phyloP scores from a whole-genome alignment of 2,797 vertebrate genomes.

The Melanotaenia maccullochi region DNA sequence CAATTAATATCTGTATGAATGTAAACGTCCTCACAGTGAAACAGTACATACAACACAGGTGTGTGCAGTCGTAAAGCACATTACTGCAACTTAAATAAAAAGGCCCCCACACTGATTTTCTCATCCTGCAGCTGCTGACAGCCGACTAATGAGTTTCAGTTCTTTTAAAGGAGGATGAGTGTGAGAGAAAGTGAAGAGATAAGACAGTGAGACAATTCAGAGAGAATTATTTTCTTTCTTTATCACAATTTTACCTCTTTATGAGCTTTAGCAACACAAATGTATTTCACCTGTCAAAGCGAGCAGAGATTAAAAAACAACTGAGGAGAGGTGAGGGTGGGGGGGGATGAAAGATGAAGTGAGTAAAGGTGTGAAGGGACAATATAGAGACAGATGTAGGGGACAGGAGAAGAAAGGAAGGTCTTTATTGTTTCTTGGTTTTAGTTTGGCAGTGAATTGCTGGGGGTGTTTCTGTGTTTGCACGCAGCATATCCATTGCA shows the following conservation, averaged over 20 bases:
- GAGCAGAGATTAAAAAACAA: slow-evolving; percentile 5
- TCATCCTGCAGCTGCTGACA: slow-evolving; percentile 46
- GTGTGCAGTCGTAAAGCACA: slow-evolving; percentile 6
- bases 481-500: slow-evolving; percentile 6
- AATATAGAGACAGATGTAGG: background rate
- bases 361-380: slow-evolving; percentile 7
- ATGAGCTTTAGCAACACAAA: slow-evolving; percentile 27
- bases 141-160: slow-evolving; percentile 44
- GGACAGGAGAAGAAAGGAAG: background rate
- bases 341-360: background rate
- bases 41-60: slow-evolving; percentile 2
- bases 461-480: slow-evolving; percentile 30
- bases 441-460: slow-evolving; percentile 59
- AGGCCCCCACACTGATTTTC: background rate
- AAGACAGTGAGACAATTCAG: slow-evolving; percentile 34
- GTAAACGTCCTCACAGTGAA: background rate
- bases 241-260: slow-evolving; percentile 32
- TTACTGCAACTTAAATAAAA: slow-evolving; percentile 24
- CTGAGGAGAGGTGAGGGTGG: background rate
- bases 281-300: slow-evolving; percentile 26
- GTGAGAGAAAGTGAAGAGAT: slow-evolving; percentile 31
- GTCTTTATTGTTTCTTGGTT: background rate
- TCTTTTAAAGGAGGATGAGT: slow-evolving; percentile 21
- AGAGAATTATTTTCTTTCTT: slow-evolving; percentile 22
- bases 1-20: background rate